Evolutionary conservation across 1,140 invertebrate genomes (phyloP).

Genomic region (Antheraea mylitta): DNA sequence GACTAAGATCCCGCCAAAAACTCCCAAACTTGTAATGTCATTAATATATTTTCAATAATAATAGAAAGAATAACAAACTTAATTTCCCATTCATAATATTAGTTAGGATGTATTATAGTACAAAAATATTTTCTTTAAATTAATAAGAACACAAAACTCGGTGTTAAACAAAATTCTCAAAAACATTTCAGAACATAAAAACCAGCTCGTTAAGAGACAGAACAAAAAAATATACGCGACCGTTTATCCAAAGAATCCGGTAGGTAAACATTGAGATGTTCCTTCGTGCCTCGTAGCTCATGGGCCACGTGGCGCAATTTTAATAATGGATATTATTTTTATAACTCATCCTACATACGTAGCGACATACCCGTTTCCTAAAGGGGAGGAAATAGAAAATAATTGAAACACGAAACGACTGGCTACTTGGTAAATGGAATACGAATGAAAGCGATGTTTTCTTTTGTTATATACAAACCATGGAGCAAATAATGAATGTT

Average conservation of each 20-base stretch:
- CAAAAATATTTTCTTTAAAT: no score
- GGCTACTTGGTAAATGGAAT: not conserved
- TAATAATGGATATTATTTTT: constrained; percentile 64
- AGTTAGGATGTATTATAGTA: no score
- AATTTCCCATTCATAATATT: no score
- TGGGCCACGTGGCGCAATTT: constrained; percentile 44
- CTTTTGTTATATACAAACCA: not conserved
- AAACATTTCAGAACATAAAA: constrained; percentile 12
- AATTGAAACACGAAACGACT: constrained; percentile 13
- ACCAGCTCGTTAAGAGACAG: constrained; percentile 17
- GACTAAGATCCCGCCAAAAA: no score
- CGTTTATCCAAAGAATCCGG: constrained; percentile 24
- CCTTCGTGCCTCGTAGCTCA: constrained; percentile 21
- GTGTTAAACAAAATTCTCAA: not conserved
- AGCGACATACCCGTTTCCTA: constrained; percentile 35
- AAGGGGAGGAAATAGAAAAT: constrained; percentile 34
- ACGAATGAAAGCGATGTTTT: not conserved
- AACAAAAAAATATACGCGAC: constrained; percentile 2
- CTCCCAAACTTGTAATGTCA: no score
- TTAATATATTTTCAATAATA: no score
- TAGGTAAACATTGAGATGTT: constrained; percentile 39
- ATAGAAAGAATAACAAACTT: no score
- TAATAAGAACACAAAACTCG: not conserved
- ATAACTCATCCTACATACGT: constrained; percentile 34
- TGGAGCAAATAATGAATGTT: no score